Conservation (phyloP, 2,797 vertebrate genomes). For the Pseudomugil gertrudae region DNA sequence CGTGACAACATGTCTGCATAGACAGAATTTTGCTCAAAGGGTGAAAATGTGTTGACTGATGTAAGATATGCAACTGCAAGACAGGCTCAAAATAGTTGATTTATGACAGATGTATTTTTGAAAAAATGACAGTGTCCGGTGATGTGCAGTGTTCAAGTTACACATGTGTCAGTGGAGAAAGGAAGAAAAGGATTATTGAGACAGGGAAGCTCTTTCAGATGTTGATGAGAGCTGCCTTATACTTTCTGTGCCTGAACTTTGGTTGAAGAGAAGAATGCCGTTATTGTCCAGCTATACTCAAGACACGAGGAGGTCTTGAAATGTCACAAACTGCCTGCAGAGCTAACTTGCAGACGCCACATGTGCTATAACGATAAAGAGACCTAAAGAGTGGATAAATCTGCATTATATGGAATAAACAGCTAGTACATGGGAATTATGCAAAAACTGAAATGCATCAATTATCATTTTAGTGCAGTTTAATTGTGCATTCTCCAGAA, state of each 20-base stretch:
- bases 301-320: conserved; percentile 39
- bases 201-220: conserved; percentile 62
- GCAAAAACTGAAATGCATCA: background rate
- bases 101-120: conserved; percentile 7
- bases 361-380: conserved; percentile 1
- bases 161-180: conserved; percentile 21
- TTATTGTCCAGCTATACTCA: conserved; percentile 59
- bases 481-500: background rate
- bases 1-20: background rate
- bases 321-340: conserved; percentile 46
- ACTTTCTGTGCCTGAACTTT: conserved; percentile 45
- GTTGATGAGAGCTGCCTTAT: conserved; percentile 36
- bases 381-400: background rate
- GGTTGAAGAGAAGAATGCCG: conserved; percentile 54
- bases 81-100: conserved; percentile 1
- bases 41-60: background rate
- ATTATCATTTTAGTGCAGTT: background rate
- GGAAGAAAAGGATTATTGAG: conserved; percentile 7
- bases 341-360: conserved; percentile 14
- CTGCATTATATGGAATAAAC: background rate
- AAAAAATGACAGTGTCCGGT: background rate
- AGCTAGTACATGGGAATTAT: background rate
- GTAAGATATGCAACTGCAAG: background rate
- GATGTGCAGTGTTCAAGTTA: conserved; percentile 18
- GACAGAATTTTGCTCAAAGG: background rate